Conservation (phyloP, 2,113 vertebrate species). For the Salminus brasiliensis region DNA sequence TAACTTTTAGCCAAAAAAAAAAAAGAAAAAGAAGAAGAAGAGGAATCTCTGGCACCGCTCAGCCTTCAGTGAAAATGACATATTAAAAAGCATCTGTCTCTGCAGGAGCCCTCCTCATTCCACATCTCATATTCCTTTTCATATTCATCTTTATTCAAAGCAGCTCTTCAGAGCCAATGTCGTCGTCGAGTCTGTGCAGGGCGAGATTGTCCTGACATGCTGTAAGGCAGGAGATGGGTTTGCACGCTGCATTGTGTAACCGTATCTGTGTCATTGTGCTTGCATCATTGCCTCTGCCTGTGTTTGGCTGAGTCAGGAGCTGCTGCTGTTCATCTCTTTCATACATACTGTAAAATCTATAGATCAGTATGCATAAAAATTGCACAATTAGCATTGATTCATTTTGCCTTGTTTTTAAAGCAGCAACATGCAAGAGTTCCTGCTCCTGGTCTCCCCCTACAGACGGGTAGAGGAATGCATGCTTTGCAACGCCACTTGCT, state of each 20-base stretch:
- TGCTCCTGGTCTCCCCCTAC: too few relatives aligned
- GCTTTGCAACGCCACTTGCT: too few relatives aligned
- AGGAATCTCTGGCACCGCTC: constrained; percentile 52
- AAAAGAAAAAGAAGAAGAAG: constrained; percentile 14
- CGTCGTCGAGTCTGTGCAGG: constrained; percentile 52
- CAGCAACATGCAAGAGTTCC: too few relatives aligned
- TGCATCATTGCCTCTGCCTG: constrained; percentile 63
- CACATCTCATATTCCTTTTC: constrained; percentile 75
- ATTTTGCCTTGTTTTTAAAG: neutral
- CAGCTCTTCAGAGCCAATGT: constrained; percentile 62
- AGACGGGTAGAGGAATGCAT: too few relatives aligned
- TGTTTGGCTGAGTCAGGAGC: constrained; percentile 23
- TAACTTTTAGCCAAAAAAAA: constrained; percentile 54
- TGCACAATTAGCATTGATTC: neutral
- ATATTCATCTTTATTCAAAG: constrained; percentile 72
- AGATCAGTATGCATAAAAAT: neutral
- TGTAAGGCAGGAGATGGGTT: constrained; percentile 47
- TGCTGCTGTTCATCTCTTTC: neutral
- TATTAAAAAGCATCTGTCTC: constrained; percentile 52
- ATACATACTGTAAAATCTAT: neutral
- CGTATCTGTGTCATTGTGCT: constrained; percentile 57
- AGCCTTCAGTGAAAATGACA: constrained; percentile 58
- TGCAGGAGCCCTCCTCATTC: constrained; percentile 60
- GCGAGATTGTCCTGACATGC: constrained; percentile 20
- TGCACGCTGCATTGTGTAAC: constrained; percentile 54